phyloP scores from a whole-genome alignment of 2,888 invertebrate genomes.

The Amiota minor region DNA sequence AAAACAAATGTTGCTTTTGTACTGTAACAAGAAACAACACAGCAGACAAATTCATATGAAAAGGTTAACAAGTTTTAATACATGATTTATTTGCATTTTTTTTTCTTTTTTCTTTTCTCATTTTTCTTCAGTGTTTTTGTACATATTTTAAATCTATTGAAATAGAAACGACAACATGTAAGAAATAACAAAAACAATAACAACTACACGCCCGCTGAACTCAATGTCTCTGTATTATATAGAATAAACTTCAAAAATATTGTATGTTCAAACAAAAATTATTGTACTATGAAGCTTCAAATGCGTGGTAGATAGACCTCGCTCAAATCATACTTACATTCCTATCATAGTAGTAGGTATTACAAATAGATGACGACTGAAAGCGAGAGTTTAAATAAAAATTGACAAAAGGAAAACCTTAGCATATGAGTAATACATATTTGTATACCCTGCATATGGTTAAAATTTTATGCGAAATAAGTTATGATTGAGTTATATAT shows the following conservation, averaged over 20 bases:
- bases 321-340: not conserved
- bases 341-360: too few relatives aligned
- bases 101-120: slow-evolving; percentile 42
- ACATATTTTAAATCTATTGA: not conserved
- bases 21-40: slow-evolving; percentile 25
- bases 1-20: slow-evolving; percentile 20
- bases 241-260: too few relatives aligned
- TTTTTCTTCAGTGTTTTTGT: not conserved
- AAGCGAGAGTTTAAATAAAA: too few relatives aligned
- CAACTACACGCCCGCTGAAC: slow-evolving; percentile 14
- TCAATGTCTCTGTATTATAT: not conserved
- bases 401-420: too few relatives aligned
- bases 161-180: not conserved
- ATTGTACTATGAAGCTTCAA: too few relatives aligned
- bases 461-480: too few relatives aligned
- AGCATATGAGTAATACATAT: too few relatives aligned
- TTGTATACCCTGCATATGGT: too few relatives aligned
- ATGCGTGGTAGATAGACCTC: not conserved
- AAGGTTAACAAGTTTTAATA: slow-evolving; percentile 71
- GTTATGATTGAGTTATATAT: too few relatives aligned
- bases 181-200: not conserved
- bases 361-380: too few relatives aligned
- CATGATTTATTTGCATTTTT: slow-evolving; percentile 68
- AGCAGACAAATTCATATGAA: slow-evolving; percentile 53
- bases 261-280: too few relatives aligned